phyloP scores from a whole-genome alignment of 2,888 invertebrate species.

The Megaustenia siamemsis region DNA sequence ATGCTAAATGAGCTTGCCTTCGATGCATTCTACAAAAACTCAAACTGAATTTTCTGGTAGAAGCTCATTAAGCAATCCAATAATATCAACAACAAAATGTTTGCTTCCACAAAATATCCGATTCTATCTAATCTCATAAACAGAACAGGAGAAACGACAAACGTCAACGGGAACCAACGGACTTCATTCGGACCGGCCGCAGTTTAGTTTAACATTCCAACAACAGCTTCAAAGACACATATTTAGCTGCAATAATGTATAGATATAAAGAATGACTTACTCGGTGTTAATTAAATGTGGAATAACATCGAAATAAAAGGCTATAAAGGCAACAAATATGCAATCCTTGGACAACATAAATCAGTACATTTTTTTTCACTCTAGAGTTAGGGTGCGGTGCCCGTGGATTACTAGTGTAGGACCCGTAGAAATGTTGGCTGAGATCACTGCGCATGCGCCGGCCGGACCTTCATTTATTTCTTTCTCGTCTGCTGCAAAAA shows the following conservation, averaged over 20 bases:
- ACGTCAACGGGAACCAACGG: background rate
- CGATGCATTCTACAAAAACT: no score
- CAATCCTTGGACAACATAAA: constrained; percentile 56
- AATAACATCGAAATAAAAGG: constrained; percentile 54
- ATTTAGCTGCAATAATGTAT: background rate
- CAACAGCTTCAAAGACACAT: background rate
- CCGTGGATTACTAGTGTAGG: constrained; percentile 62
- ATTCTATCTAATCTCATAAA: no score
- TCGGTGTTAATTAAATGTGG: constrained; percentile 49
- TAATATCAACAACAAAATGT: no score
- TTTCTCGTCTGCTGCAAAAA: background rate
- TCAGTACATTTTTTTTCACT: constrained; percentile 51
- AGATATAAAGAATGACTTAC: constrained; percentile 51
- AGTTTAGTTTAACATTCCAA: background rate
- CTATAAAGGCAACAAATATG: constrained; percentile 52
- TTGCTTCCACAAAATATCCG: no score
- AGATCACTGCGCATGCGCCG: constrained; percentile 67
- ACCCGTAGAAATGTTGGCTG: constrained; percentile 65
- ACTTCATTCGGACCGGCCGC: background rate
- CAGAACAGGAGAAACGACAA: no score
- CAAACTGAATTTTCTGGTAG: no score
- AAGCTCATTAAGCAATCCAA: no score
- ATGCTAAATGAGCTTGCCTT: no score
- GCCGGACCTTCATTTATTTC: background rate
- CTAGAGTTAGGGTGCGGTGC: constrained; percentile 67